A percentile compares a stretch with the other conserved stretches of the same genome.
phyloP scores from a whole-genome alignment of 2,113 vertebrate genomes.

The Sinosuthora webbiana region DNA sequence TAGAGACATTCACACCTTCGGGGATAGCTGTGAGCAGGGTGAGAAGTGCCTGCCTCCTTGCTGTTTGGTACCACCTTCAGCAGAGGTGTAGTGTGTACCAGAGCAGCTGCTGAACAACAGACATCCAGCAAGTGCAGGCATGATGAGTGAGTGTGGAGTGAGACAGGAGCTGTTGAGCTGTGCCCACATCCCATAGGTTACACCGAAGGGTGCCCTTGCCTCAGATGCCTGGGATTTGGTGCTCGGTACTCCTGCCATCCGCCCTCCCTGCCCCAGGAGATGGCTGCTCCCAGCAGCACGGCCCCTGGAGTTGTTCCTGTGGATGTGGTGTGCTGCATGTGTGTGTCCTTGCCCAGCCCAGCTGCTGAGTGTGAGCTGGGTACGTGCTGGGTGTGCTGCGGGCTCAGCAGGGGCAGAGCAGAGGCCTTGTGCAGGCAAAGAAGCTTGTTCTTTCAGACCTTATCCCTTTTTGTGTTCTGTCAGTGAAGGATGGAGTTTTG shows the following conservation, averaged over 20 bases:
- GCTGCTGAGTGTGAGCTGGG: not conserved
- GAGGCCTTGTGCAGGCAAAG: accelerated
- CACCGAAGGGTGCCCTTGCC: not conserved
- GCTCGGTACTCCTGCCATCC: accelerated
- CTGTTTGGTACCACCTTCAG: not conserved
- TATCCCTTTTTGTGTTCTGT: not conserved
- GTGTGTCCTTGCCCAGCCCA: not conserved
- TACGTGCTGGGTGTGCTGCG: accelerated
- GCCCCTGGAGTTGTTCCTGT: not conserved
- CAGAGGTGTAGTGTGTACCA: not conserved
- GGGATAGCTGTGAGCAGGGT: not conserved
- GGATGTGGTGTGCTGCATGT: not conserved
- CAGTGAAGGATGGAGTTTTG: not conserved
- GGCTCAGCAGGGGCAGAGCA: not conserved
- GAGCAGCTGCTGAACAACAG: not conserved
- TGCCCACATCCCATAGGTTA: not conserved
- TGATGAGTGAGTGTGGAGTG: not conserved
- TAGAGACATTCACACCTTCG: not conserved
- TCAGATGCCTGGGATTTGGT: not conserved
- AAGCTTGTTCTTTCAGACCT: not conserved
- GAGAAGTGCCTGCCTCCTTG: not conserved
- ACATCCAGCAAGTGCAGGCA: not conserved
- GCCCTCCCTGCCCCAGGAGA: not conserved
- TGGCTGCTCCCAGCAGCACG: accelerated
- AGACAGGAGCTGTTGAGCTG: not conserved